Evolutionary conservation across 1,140 invertebrate genomes (phyloP), one percentile per base, ranked within the genome.

Genomic region (Phortica variegata): DNA sequence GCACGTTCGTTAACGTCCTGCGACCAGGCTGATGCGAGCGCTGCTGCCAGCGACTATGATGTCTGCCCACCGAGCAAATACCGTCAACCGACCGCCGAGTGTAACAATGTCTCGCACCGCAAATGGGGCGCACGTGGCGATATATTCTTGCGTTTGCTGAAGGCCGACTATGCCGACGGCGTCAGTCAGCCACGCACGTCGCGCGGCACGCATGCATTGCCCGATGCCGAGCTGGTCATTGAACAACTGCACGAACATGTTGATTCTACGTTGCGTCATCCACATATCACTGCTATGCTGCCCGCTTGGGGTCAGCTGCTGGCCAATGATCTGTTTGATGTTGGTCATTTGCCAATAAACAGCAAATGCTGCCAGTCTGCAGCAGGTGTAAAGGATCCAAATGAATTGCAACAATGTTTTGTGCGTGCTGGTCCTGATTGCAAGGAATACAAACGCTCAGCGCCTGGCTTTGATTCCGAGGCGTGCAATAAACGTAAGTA

Each of bases 41-140:
- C 36, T 15, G 63, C 56, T 15, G 60, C 65, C 33, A 45, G 48
- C 8, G 63, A 61, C 12, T 72, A 65, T 17, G 66, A 74, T 43
- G 62, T 75, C 7, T 90, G 88, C 65, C 87, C 86, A 2, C 87
- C 87, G 3, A 87, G 83, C 76, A 87, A 87, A 61, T 91, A 86
- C 73, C 81, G 95, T 37, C 88, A 88, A 19, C 85, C 87, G 12
- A 90, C 87, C 32, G 96, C 93, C 0, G 87, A 90, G 65, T 98
- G 96, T 75, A 98, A 98, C 77, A 98, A 98, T 76, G 86, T 97
- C 0, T 81, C 90, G 29, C 87, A 95, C 73, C 85, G 93, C 5
- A 83, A 85, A 10, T 94, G 92, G 91, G 96, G 95, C 3, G 84
- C 87, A 43, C 82, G 91, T 19, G 88, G 90, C 17, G 88, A 88